phyloP scores from a whole-genome alignment of 2,113 vertebrate species.

The Catharus bicknelli region DNA sequence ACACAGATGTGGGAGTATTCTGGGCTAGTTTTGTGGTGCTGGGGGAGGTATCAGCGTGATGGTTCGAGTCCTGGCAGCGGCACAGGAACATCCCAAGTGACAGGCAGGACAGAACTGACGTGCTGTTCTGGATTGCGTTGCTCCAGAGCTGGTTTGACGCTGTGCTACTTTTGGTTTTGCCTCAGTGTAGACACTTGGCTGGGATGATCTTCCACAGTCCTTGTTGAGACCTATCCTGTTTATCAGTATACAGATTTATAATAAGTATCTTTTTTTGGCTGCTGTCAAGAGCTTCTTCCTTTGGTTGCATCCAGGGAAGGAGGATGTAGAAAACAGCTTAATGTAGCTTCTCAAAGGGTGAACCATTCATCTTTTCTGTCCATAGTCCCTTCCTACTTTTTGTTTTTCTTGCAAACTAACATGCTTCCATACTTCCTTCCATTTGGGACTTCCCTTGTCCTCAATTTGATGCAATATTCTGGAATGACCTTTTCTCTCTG shows the following conservation, averaged over 20 bases:
- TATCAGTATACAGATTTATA: background rate
- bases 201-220: background rate
- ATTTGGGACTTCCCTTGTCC: background rate
- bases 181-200: background rate
- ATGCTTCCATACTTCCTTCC: background rate
- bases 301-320: background rate
- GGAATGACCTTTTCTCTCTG: background rate
- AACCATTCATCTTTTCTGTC: background rate
- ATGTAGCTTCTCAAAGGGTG: background rate
- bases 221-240: background rate
- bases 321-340: background rate
- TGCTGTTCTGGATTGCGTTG: background rate
- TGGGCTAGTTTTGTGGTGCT: background rate
- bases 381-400: background rate
- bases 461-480: background rate
- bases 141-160: background rate
- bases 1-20: background rate
- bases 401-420: background rate
- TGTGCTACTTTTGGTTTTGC: background rate
- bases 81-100: background rate
- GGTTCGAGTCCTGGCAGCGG: fast-evolving
- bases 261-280: background rate
- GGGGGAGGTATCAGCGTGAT: background rate
- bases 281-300: constrained; percentile 26
- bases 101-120: background rate